Base-by-base conservation (phyloP, 1,140 invertebrate genomes). In the Nasonia vitripennis region DNA sequence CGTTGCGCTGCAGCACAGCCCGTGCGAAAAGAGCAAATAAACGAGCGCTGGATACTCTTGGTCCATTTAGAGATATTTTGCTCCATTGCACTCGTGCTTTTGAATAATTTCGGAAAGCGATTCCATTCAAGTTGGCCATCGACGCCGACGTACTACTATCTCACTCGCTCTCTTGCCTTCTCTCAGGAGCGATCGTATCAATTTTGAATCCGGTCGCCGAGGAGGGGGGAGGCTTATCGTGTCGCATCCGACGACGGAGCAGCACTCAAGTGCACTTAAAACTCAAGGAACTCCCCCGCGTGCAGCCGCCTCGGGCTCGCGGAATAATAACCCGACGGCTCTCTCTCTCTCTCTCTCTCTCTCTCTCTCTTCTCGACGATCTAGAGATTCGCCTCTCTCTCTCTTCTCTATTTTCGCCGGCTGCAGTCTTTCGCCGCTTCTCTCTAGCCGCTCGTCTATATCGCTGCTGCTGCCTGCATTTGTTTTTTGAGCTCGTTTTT, bases 221-320 rank as follows among this genome's bases (percentile, higher is more conserved):
- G 55, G 20, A 5, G 55, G 20, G 55, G 55, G 20, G 55, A 20
- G 81, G 80, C 82, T 87, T 85, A 87, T 88, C 86, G 87, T 74
- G 86, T 88, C 87, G 87, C 83, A 86, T 86, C 78, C 87, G 17
- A 84, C 87, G 17, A 84, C 86, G 45, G 85, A 88, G 87, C 87
- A 88, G 86, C 87, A 83, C 88, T 87, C 86, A 84, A 90, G 89
- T 89, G 89, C 88, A 88, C 89, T 91, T 80, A 87, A 86, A 88
- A 88, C 86, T 89, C 89, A 87, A 89, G 84, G 55, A 87, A 86
- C 77, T 77, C 80, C 78, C 82, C 68, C 55, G 37, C 74, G 51
- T 67, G 1, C 41, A 9, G 41, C 41, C 41, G 55, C 77, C 83
- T 67, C 34, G 27, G 55, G 70, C 86, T 85, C 74, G 83, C 78